Base-by-base conservation (phyloP, 2,888 invertebrate genomes). In the Philereme transversata region DNA sequence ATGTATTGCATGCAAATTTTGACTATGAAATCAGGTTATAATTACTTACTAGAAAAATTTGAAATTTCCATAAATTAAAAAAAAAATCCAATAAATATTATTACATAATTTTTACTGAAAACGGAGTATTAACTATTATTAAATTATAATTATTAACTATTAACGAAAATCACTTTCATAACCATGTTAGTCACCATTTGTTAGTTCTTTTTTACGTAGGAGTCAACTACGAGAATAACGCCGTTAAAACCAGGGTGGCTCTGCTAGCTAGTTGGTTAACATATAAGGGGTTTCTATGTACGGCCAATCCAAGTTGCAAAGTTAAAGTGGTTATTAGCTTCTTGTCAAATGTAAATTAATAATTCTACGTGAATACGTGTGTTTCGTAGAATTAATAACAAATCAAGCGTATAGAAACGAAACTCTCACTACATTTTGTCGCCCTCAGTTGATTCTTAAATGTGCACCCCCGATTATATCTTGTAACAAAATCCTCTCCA, bases 1-100 rank as follows among this genome's bases (percentile, higher is more conserved):
- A 84, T 78, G 84, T 74, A 77, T 75, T 73, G 88, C 85, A 88
- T 90, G 83, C 80, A 80, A 88, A 89, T 86, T 77, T 81, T 72
- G n/a, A 65, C 67, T 78, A 80, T 82, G 83, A 78, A 84, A 84
- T 84, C 9, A 41, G 9, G 41, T 41, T 41, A 41, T 41, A 41
- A 7, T 41, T 41, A 41, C n/a, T n/a, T n/a, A n/a, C n/a, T n/a
- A n/a, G n/a, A n/a, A n/a, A n/a, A n/a, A n/a, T n/a, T n/a, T n/a
- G n/a, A n/a, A n/a, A n/a, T n/a, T n/a, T n/a, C n/a, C n/a, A n/a
- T n/a, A n/a, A n/a, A n/a, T n/a, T n/a, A n/a, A n/a, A n/a, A n/a
- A n/a, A n/a, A n/a, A n/a, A n/a, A n/a, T n/a, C n/a, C n/a, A n/a
- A n/a, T n/a, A n/a, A n/a, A n/a, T n/a, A n/a, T n/a, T n/a, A n/a